phyloP scores from a whole-genome alignment of 2,888 invertebrate species.

The Microdon myrmicae region DNA sequence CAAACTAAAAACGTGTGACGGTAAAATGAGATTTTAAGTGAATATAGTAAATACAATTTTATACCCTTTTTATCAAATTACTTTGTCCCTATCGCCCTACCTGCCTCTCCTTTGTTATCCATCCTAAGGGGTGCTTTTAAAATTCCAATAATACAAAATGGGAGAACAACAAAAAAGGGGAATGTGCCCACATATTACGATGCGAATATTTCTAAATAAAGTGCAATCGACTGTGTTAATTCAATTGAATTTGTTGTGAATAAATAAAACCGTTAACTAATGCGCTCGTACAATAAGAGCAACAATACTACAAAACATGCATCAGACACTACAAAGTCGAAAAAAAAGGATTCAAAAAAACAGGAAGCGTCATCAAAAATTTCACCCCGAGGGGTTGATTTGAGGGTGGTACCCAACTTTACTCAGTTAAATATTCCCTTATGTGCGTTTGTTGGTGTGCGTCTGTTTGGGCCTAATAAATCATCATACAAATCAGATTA shows the following conservation, averaged over 20 bases:
- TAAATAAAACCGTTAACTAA: slow-evolving; percentile 57
- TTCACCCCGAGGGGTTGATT: slow-evolving; percentile 22
- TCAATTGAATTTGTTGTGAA: slow-evolving; percentile 64
- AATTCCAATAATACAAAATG: too few species aligned
- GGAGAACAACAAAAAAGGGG: too few species aligned
- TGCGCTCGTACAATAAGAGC: slow-evolving; percentile 33
- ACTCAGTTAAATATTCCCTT: too few species aligned
- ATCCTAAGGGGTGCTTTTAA: too few species aligned
- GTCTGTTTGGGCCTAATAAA: slow-evolving; percentile 32
- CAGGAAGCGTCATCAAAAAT: slow-evolving; percentile 34
- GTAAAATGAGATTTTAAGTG: too few species aligned
- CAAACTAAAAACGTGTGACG: too few species aligned
- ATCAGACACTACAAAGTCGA: background rate
- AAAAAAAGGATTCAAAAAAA: slow-evolving; percentile 12
- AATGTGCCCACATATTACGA: too few species aligned
- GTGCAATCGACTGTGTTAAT: slow-evolving; percentile 60
- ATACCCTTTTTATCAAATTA: too few species aligned
- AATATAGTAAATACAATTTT: too few species aligned
- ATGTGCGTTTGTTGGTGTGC: slow-evolving; percentile 11
- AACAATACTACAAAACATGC: slow-evolving; percentile 18
- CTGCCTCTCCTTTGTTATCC: too few species aligned
- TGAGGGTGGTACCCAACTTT: slow-evolving; percentile 37
- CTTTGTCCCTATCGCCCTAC: too few species aligned
- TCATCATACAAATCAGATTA: slow-evolving; percentile 52
- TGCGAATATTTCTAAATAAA: slow-evolving; percentile 45